Percentiles rank a stretch among this genome's conserved stretches.
Conservation (phyloP, 92 coral and sea anemone genomes). For the Micromussa lordhowensis region DNA sequence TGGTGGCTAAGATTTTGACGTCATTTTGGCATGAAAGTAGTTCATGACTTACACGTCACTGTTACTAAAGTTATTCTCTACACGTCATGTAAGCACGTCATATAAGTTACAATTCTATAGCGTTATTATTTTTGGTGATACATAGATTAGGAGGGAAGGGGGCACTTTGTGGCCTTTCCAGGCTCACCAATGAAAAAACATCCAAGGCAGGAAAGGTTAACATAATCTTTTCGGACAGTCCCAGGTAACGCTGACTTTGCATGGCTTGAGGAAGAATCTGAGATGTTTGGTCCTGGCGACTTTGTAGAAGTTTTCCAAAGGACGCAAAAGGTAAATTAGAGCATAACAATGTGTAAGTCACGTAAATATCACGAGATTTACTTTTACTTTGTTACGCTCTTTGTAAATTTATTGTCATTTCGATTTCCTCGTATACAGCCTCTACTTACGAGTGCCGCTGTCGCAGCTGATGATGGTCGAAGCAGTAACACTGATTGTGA, state of each 20-base stretch:
- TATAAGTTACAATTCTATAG: no score
- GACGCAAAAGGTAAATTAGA: constrained; percentile 27
- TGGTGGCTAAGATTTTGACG: no score
- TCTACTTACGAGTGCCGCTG: neutral
- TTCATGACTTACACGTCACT: no score
- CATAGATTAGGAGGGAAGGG: no score
- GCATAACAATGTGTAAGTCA: constrained; percentile 22
- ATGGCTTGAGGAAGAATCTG: constrained; percentile 12
- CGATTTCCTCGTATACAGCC: constrained; percentile 16
- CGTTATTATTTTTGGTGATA: no score
- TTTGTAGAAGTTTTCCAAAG: constrained; percentile 25
- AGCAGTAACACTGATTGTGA: constrained; percentile 3
- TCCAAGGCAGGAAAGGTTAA: neutral
- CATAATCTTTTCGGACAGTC: constrained; percentile 21
- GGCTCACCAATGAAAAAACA: no score
- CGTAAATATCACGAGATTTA: neutral
- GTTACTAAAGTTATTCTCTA: no score
- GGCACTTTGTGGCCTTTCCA: no score
- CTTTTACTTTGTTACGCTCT: neutral
- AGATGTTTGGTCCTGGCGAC: constrained; percentile 30
- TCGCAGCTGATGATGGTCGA: constrained; percentile 10
- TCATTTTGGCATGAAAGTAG: no score
- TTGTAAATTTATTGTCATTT: neutral
- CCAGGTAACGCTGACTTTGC: constrained; percentile 9
- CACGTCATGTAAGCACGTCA: no score